Evolutionary conservation across 2,113 vertebrate species (phyloP).

Genomic region (Mus spicilegus): DNA sequence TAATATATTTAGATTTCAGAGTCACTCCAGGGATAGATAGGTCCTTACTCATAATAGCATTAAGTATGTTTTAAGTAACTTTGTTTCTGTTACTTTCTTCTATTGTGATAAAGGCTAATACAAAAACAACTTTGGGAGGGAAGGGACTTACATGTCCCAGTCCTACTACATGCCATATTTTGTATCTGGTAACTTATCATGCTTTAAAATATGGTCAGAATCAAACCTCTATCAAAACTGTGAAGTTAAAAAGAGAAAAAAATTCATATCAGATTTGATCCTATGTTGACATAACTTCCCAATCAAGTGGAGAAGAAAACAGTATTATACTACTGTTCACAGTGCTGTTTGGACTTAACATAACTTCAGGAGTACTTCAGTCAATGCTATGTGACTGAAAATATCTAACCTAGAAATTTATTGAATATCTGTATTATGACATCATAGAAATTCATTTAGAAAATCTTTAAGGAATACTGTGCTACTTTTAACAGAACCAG

Average conservation of each 20-base stretch:
- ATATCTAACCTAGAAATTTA: not conserved
- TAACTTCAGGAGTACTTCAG: not conserved
- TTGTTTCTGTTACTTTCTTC: no score
- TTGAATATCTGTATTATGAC: not conserved
- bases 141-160: no score
- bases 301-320: not conserved
- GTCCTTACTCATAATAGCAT: constrained; percentile 13
- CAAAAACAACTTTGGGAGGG: no score
- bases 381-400: not conserved
- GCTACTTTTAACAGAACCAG: not conserved
- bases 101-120: no score
- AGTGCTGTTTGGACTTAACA: not conserved
- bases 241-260: not conserved
- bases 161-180: not conserved
- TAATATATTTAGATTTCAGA: constrained; percentile 26
- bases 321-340: not conserved
- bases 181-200: not conserved
- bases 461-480: constrained; percentile 2
- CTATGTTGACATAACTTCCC: not conserved
- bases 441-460: constrained; percentile 14
- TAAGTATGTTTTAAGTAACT: not conserved
- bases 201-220: constrained; percentile 40
- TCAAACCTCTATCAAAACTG: constrained; percentile 6
- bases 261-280: not conserved
- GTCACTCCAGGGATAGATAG: not conserved